Evolutionary conservation across 2,113 vertebrate genomes (phyloP).

Genomic region (Rhinolophus ferrumequinum): DNA sequence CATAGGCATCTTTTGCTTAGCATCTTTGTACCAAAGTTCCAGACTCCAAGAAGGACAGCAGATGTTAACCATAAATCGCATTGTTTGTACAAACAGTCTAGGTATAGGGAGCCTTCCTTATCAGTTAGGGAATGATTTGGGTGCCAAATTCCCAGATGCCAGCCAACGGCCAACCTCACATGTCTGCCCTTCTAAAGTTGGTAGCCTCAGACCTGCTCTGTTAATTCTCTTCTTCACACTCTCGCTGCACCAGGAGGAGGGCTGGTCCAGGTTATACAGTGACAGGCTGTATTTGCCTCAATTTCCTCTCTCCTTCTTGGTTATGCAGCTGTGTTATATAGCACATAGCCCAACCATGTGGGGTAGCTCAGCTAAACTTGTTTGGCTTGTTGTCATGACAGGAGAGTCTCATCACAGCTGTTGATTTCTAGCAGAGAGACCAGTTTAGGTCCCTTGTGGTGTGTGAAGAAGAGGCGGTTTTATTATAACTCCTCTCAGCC

Average conservation of each 20-base stretch:
- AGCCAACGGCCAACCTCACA: neutral
- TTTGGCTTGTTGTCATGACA: neutral
- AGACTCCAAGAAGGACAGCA: neutral
- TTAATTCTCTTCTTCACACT: neutral
- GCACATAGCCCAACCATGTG: neutral
- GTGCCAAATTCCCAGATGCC: neutral
- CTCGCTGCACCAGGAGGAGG: neutral
- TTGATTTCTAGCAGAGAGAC: neutral
- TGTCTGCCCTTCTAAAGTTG: neutral
- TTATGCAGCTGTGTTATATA: neutral
- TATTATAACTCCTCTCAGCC: neutral
- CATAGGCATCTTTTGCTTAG: neutral
- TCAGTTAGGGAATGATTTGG: neutral
- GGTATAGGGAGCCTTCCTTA: neutral
- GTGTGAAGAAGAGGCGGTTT: neutral
- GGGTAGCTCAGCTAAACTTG: neutral
- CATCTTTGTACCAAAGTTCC: neutral
- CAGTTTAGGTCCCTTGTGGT: neutral
- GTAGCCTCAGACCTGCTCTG: neutral
- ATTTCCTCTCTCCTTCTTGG: neutral
- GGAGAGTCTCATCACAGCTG: neutral
- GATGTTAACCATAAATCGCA: neutral
- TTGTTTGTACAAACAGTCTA: neutral
- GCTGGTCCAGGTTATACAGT: neutral
- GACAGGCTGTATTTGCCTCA: neutral